Percentiles rank a stretch among this genome's conserved stretches.
phyloP scores from a whole-genome alignment of 2,888 invertebrate species.

The Lacanobia oleracea region DNA sequence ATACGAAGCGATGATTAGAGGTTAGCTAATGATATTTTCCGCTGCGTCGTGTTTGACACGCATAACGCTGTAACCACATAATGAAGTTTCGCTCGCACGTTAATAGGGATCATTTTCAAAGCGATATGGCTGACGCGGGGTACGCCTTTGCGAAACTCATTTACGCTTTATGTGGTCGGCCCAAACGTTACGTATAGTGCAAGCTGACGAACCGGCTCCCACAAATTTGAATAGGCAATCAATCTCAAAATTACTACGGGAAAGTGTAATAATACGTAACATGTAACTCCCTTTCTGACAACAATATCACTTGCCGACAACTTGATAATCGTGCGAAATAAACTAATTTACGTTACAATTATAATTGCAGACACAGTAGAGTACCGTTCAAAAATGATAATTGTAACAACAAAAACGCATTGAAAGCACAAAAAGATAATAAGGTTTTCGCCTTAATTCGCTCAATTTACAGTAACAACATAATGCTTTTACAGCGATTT shows the following conservation, averaged over 20 bases:
- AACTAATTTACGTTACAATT: slow-evolving; percentile 43
- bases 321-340: slow-evolving; percentile 61
- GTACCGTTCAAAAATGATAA: slow-evolving; percentile 55
- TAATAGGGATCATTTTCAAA: slow-evolving; percentile 85
- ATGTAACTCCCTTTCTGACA: slow-evolving; percentile 40
- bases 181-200: slow-evolving; percentile 49
- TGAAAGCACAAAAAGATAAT: slow-evolving; percentile 50
- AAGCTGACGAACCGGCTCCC: slow-evolving; percentile 44
- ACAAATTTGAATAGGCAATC: slow-evolving; percentile 66
- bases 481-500: slow-evolving; percentile 35
- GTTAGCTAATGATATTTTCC: slow-evolving; percentile 79
- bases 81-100: slow-evolving; percentile 83
- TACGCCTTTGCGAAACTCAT: slow-evolving; percentile 77
- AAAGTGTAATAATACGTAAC: slow-evolving; percentile 55
- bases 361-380: slow-evolving; percentile 20
- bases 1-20: slow-evolving; percentile 69
- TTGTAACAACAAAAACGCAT: slow-evolving; percentile 47
- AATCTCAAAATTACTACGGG: slow-evolving; percentile 57
- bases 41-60: slow-evolving; percentile 78
- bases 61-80: slow-evolving; percentile 84
- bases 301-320: slow-evolving; percentile 44
- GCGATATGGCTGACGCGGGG: slow-evolving; percentile 74
- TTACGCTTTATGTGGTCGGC: slow-evolving; percentile 74
- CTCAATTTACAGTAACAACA: slow-evolving; percentile 43
- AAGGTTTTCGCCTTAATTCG: slow-evolving; percentile 40